Conservation (phyloP, 2,113 vertebrate genomes). For the Bombycilla garrulus region DNA sequence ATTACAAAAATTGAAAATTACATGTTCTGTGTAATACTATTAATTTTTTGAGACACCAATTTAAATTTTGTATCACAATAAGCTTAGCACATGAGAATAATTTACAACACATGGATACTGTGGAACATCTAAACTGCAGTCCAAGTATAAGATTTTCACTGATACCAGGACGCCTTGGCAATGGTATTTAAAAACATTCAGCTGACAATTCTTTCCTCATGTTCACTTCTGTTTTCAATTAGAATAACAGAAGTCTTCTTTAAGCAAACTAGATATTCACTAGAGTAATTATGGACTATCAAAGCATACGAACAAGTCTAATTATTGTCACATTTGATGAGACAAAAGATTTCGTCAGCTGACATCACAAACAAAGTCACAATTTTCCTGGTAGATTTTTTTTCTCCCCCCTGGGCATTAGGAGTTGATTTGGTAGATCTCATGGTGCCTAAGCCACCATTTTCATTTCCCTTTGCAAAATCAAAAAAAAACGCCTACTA, state of each 20-base stretch:
- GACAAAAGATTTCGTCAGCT: not conserved
- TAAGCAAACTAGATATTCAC: not conserved
- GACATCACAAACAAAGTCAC: not conserved
- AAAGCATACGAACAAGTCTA: not conserved
- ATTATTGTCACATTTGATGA: not conserved
- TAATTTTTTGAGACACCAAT: slow-evolving; percentile 39
- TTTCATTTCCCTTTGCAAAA: not conserved
- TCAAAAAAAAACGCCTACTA: fast-evolving
- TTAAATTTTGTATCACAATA: slow-evolving; percentile 32
- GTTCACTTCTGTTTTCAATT: not conserved
- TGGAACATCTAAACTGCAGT: not conserved
- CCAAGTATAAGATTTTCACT: not conserved
- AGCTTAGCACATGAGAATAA: slow-evolving; percentile 13
- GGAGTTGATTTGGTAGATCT: not conserved
- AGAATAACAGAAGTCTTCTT: not conserved
- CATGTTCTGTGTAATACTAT: slow-evolving; percentile 14
- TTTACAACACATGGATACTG: not conserved
- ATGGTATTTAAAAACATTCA: not conserved
- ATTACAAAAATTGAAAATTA: slow-evolving; percentile 59
- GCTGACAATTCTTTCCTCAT: not conserved
- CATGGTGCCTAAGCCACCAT: not conserved
- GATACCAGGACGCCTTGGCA: not conserved
- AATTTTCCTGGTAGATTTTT: not conserved
- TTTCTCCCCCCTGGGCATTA: fast-evolving
- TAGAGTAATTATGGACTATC: not conserved